Base-by-base conservation (phyloP, 2,113 vertebrate species). In the Eurypyga helias region DNA sequence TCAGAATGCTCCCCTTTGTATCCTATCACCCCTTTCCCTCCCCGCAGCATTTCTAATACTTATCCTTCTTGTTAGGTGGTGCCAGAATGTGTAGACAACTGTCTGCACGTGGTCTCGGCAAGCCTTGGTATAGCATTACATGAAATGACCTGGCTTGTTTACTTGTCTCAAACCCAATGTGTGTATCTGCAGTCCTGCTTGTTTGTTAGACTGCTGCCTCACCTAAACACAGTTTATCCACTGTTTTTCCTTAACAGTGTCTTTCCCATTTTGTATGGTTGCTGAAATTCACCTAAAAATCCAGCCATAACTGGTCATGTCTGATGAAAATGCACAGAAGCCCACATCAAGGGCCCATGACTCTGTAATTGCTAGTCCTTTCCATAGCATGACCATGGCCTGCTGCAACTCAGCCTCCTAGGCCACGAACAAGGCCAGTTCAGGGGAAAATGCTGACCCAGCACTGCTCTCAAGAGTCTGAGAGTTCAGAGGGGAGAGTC, bases 341-440 rank as follows among this genome's bases (percentile, higher is more conserved):
- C 29, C 33, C 34, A 54, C 34, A 80, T 13, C 4, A 43, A 90
- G 34, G 20, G 34, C 9, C 38, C 17, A 2, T 3, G 9, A 18
- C 20, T 51, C 33, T 28, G 6, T 6, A 33, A 26, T 6, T 26
- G 10, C 18, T 21, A 23, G 41, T 52, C 34, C 48, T 80, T 52
- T 26, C 76, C 58, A 26, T 0, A 24, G 52, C 17, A 10, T 1
- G 25, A 26, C 65, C 33, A 29, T 1, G 15, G 48, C 17, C 17
- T 80, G 18, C 1, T 16, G 48, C 7, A 1, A 38, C 14, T 8
- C 19, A 10, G 23, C 6, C 26, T 52, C 49, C 38, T 31, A 38
- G 15, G 69, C 31, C 43, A 48, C 3, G 34, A 11, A 3, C 0
- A 51, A 46, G 38, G 31, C 13, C 49, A 13, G 13, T 13, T 28